A percentile compares a stretch with the other conserved stretches of the same genome.
Evolutionary conservation across 2,888 invertebrate genomes (phyloP).

Genomic region (Scaptomyza cyrtandrae): DNA sequence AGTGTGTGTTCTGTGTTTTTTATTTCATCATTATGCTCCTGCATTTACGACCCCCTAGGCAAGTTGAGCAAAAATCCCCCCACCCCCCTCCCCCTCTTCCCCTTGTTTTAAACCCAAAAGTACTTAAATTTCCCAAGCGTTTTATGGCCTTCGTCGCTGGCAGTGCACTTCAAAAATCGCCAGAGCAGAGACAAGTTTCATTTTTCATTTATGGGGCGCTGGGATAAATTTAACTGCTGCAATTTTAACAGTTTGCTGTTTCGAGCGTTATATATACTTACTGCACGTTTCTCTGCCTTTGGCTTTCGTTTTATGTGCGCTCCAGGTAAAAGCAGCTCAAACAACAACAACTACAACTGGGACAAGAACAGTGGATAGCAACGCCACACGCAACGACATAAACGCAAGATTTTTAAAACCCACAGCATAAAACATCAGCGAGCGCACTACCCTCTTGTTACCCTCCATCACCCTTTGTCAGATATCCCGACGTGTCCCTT

Average conservation of each 20-base stretch:
- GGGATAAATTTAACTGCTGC: slow-evolving; percentile 71
- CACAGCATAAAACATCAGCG: slow-evolving; percentile 78
- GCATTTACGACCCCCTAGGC: slow-evolving; percentile 21
- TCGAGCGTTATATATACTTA: slow-evolving; percentile 48
- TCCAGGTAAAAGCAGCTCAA: slow-evolving; percentile 49
- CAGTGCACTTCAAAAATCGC: slow-evolving; percentile 42
- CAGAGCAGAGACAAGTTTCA: slow-evolving; percentile 70
- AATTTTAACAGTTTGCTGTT: slow-evolving; percentile 77
- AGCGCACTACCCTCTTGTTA: slow-evolving; percentile 24
- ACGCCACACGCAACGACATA: slow-evolving; percentile 60
- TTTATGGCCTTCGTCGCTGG: slow-evolving; percentile 46
- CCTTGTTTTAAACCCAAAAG: slow-evolving; percentile 34
- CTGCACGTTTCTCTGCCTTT: slow-evolving; percentile 37
- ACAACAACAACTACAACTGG: slow-evolving; percentile 42
- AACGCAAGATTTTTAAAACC: slow-evolving; percentile 78
- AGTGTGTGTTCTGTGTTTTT: slow-evolving; percentile 12
- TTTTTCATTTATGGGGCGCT: slow-evolving; percentile 75
- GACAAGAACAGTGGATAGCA: slow-evolving; percentile 57
- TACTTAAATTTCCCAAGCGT: slow-evolving; percentile 53
- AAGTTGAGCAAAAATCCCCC: slow-evolving; percentile 15
- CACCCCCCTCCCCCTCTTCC: no score
- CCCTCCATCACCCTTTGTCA: background rate
- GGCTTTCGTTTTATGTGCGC: slow-evolving; percentile 70
- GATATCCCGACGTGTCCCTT: slow-evolving; percentile 4
- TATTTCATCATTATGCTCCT: slow-evolving; percentile 33